Evolutionary conservation across 2,797 vertebrate species (phyloP), one percentile per base, ranked within the genome.

Genomic region (Hippoglossus hippoglossus): DNA sequence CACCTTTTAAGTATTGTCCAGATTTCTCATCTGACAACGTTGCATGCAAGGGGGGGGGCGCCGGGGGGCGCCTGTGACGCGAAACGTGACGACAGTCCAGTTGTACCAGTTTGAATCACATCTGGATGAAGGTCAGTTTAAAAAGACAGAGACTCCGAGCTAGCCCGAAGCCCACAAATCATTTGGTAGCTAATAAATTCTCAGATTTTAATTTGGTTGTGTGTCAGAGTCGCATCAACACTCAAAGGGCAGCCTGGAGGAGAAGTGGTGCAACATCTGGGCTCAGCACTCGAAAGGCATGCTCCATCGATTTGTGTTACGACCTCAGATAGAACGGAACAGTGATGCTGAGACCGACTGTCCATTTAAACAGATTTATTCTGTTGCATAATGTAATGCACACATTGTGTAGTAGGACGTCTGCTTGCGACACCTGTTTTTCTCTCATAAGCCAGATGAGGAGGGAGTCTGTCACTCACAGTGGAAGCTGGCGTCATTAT

Each of bases 401-500:
- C 39, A 28, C 54, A 21, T 24, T 21, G 26, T 75, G 19, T 24
- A 53, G 34, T 34, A 41, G 36, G 26, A n/a, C 39, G n/a, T 50
- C 75, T 60, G 58, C 58, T 50, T 18, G 52, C 16, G 31, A 69
- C 87, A 89, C 82, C 82, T 90, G 88, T 83, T 87, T 65, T 81
- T 69, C 55, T 28, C 31, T 78, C 73, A 41, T 69, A 58, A 77
- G 25, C 63, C 63, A 67, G 64, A 73, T 46, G 79, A 85, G 82
- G 75, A 71, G 57, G 67, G 55, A 63, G 39, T 28, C 60, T 39
- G 59, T 63, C 64, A 59, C 71, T 85, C 67, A 68, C 58, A 68
- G 64, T 70, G 79, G 80, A 87, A 84, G 73, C 71, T 75, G 80
- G 67, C 77, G 78, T 91, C 89, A 87, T 82, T 78, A 87, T 89